Conservation (phyloP, 1,140 invertebrate genomes). For the Pseudomyrmex dendroicus region DNA sequence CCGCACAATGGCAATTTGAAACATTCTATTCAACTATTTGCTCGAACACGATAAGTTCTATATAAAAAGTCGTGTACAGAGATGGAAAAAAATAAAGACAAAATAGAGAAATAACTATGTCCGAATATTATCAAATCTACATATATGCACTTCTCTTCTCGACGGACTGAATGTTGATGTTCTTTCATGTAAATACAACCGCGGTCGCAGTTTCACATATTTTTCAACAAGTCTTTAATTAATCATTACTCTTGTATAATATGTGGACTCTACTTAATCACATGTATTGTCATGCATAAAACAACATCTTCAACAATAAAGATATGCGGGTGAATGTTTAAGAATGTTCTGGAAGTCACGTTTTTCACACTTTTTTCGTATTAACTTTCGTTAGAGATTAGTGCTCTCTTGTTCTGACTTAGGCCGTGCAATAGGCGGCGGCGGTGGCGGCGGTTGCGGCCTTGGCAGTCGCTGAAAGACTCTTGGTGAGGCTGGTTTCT, state of each 20-base stretch:
- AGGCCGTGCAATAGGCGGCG: slow-evolving; percentile 78
- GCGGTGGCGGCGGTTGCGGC: slow-evolving; percentile 83
- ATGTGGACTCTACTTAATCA: slow-evolving; percentile 1
- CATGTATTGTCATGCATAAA: slow-evolving; percentile 52
- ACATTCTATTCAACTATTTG: slow-evolving; percentile 18
- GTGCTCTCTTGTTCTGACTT: slow-evolving; percentile 84
- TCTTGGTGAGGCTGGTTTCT: slow-evolving; percentile 80
- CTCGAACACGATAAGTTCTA: slow-evolving; percentile 2
- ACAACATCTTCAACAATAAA: slow-evolving; percentile 36
- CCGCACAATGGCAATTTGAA: slow-evolving; percentile 30
- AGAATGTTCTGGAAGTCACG: slow-evolving; percentile 36
- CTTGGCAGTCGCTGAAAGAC: slow-evolving; percentile 81
- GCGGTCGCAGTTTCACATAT: neutral
- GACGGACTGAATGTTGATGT: neutral
- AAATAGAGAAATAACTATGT: slow-evolving; percentile 46
- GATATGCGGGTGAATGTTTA: slow-evolving; percentile 35
- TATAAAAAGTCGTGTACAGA: slow-evolving; percentile 37
- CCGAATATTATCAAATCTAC: slow-evolving; percentile 55
- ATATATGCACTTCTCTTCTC: slow-evolving; percentile 10
- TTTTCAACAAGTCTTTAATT: neutral
- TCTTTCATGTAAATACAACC: neutral
- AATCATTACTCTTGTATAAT: too few relatives aligned
- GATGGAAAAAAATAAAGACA: slow-evolving; percentile 49
- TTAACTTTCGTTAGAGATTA: slow-evolving; percentile 79
- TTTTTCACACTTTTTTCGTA: slow-evolving; percentile 26